A percentile compares a stretch with the other conserved stretches of the same genome.
These are phyloP conservation scores for Iphiclides podalirius DNA, from an alignment of 2,888 invertebrate species.

Conservation along the genomic window DNA sequence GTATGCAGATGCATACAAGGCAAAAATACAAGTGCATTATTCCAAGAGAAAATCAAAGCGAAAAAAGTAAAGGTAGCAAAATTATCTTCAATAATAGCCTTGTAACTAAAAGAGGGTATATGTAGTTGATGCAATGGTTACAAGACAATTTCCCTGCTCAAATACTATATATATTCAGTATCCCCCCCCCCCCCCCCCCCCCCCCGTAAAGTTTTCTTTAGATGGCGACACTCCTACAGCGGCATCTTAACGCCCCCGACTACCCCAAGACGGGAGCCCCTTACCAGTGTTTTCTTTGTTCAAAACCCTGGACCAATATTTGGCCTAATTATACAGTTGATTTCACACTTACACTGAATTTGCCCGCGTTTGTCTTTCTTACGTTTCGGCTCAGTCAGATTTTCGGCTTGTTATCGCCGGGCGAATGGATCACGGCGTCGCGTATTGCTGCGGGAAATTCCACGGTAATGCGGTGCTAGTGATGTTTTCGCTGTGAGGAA, in stretches of 20 bases:
- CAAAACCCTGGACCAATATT: constrained; percentile 60
- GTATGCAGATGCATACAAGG: too few relatives aligned
- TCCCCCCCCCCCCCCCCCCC: too few relatives aligned
- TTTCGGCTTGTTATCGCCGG: constrained; percentile 19
- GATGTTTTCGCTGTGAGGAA: background rate
- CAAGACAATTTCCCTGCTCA: too few relatives aligned
- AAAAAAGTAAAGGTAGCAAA: too few relatives aligned
- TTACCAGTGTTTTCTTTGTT: constrained; percentile 64
- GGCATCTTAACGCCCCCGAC: constrained; percentile 46
- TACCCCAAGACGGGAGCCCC: constrained; percentile 52
- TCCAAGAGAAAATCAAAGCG: too few relatives aligned
- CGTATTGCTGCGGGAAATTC: background rate
- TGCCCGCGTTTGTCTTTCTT: constrained; percentile 47
- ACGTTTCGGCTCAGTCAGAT: constrained; percentile 27
- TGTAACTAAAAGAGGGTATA: too few relatives aligned
- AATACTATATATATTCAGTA: too few relatives aligned
- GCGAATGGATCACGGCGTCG: constrained; percentile 1
- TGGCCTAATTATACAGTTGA: constrained; percentile 65
- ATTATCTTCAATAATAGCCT: too few relatives aligned
- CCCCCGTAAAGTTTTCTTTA: too few relatives aligned
- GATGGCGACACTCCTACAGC: too few relatives aligned
- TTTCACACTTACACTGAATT: constrained; percentile 59
- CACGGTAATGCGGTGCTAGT: background rate
- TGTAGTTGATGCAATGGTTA: too few relatives aligned
- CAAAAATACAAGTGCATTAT: too few relatives aligned